A percentile compares a stretch with the other conserved stretches of the same genome.
These are phyloP conservation scores for Myotis pilosus DNA, from an alignment of 2,797 vertebrate genomes.

Conservation along the genomic window DNA sequence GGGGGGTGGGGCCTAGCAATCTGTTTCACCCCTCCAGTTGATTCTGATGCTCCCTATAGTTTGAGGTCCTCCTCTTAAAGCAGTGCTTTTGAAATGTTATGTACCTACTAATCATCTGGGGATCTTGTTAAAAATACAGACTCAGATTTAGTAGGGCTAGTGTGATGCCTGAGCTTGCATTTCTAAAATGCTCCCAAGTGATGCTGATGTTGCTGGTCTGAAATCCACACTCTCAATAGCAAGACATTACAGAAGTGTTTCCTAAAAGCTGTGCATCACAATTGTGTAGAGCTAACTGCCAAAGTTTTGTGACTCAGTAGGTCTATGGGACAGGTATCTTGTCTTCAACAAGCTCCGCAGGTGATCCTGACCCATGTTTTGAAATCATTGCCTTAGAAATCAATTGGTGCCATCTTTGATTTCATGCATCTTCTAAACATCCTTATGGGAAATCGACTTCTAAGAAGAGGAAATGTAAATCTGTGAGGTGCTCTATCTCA, in stretches of 20 bases:
- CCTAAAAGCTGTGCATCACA: background rate
- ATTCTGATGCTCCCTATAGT: background rate
- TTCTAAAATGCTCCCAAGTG: background rate
- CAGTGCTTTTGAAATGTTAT: slow-evolving; percentile 23
- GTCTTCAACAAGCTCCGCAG: background rate
- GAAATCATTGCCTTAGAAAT: background rate
- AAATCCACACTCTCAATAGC: background rate
- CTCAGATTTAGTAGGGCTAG: background rate
- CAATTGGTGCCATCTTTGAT: background rate
- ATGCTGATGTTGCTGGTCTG: background rate
- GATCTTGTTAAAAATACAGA: slow-evolving; percentile 1
- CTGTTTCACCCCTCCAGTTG: background rate
- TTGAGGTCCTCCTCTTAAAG: background rate
- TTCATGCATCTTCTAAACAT: slow-evolving; percentile 8
- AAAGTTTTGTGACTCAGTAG: background rate
- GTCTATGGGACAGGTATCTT: background rate
- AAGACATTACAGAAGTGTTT: background rate
- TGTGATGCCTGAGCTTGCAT: background rate
- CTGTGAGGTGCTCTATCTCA: background rate
- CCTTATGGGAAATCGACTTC: background rate
- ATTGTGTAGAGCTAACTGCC: background rate
- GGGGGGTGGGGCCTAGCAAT: background rate
- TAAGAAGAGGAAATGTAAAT: slow-evolving; percentile 7
- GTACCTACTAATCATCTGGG: background rate
- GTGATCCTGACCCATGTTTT: background rate